Base-by-base conservation (phyloP, 2,888 invertebrate genomes). In the Pyrgus malvae region DNA sequence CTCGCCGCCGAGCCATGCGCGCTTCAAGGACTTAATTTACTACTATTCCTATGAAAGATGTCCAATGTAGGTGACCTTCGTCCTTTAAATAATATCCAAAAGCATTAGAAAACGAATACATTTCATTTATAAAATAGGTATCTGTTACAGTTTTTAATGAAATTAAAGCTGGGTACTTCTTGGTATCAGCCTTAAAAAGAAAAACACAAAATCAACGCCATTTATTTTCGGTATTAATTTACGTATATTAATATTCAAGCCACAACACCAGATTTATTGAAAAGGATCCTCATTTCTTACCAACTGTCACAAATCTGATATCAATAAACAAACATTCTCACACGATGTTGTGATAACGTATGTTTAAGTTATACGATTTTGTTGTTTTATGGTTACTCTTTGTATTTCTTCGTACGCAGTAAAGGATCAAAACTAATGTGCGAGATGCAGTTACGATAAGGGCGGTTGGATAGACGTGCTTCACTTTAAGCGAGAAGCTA, bases 381-480 rank as follows among this genome's bases (percentile, higher is more conserved):
- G 60, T 68, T 66, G 62, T 59, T 69, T 72, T 73, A 72, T 66
- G 69, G 70, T 71, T 80, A 79, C 70, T 74, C 76, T 53, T 44
- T 45, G 16, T 45, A 40, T 49, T 31, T 27, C 17, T 29, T 38
- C 31, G 29, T 49, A 40, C 29, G 37, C 55, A 44, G 64, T 69
- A 70, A 37, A 63, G 66, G 70, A 64, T 74, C 66, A 69, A 71
- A 76, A 77, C 72, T 69, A 78, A 81, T 78, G 73, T 70, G 70
- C 61, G 40, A 76, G 80, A 81, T 83, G 69, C 71, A 62, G 55
- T 51, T 38, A 42, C 51, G 74, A 76, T 79, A 75, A 74, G 59
- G 55, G 55, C 68, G 8, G 11, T 12, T 70, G 65, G 65, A 67
- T 68, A 63, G 29, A 12, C 29, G 38, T 23, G 48, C n/a, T 25